A percentile compares a stretch with the other conserved stretches of the same genome.
Conservation (phyloP, 1,140 invertebrate species). For the Bemisia tabaci region DNA sequence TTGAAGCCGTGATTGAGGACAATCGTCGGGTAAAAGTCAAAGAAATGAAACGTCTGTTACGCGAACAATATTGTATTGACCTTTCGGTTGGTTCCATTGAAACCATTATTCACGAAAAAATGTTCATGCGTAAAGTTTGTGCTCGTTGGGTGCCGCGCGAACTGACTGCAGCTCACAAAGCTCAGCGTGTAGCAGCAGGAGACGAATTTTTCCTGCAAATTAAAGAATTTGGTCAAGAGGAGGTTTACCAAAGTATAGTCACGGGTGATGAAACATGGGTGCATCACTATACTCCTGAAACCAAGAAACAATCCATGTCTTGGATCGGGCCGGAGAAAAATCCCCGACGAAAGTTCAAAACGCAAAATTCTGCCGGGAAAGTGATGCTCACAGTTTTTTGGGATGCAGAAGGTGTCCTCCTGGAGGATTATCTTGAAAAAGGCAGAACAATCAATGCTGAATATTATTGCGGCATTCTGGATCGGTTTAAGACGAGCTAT, state of each 20-base stretch:
- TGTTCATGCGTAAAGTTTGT: slow-evolving; percentile 6
- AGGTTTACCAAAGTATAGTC: slow-evolving; percentile 18
- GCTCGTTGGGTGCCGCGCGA: slow-evolving; percentile 6
- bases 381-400: slow-evolving; percentile 23
- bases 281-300: slow-evolving; percentile 27
- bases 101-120: too few relatives aligned
- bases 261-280: slow-evolving; percentile 30
- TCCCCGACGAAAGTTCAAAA: slow-evolving; percentile 17
- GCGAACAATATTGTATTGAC: too few relatives aligned
- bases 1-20: background rate
- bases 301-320: slow-evolving; percentile 26
- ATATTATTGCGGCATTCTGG: slow-evolving; percentile 19
- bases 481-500: slow-evolving; percentile 10
- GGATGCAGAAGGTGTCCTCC: slow-evolving; percentile 16
- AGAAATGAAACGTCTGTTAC: too few relatives aligned
- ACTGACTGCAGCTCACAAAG: slow-evolving; percentile 1
- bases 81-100: too few relatives aligned
- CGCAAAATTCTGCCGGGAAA: slow-evolving; percentile 23
- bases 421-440: slow-evolving; percentile 20
- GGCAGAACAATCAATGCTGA: slow-evolving; percentile 21
- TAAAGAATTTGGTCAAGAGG: background rate
- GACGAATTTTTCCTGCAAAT: background rate
- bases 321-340: slow-evolving; percentile 13
- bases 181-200: background rate
- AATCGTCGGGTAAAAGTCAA: too few relatives aligned